These are phyloP conservation scores for Lasioglossum marginatum DNA, from an alignment of 2,888 invertebrate species.

Conservation along the genomic window DNA sequence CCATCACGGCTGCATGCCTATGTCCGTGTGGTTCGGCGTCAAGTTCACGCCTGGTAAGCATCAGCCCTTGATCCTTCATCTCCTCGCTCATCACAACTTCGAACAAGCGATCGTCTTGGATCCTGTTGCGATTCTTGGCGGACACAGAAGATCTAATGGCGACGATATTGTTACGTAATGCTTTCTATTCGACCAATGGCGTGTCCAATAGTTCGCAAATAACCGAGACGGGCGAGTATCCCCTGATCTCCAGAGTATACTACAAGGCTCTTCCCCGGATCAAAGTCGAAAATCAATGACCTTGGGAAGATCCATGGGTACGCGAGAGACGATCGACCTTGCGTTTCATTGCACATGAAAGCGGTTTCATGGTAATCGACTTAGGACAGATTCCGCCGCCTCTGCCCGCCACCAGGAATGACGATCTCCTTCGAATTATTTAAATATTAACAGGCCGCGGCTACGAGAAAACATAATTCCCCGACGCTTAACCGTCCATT, in stretches of 20 bases:
- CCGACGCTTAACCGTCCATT: neutral
- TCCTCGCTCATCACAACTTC: neutral
- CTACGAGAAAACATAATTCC: neutral
- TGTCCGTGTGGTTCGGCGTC: slow-evolving; percentile 96
- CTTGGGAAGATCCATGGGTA: neutral
- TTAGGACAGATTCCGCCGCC: neutral
- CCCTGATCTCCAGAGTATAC: neutral
- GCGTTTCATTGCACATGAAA: neutral
- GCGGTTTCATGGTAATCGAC: neutral
- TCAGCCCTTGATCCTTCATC: neutral
- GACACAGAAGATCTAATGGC: neutral
- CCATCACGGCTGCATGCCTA: slow-evolving; percentile 98
- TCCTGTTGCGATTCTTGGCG: too few species aligned
- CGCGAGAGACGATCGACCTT: neutral
- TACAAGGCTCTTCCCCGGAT: neutral
- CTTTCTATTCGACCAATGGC: neutral
- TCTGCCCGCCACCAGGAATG: neutral
- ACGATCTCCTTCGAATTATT: slow-evolving; percentile 1
- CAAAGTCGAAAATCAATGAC: neutral
- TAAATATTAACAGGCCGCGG: neutral
- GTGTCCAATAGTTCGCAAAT: neutral
- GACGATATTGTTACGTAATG: neutral
- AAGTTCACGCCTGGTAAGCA: slow-evolving; percentile 93
- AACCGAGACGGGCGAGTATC: neutral
- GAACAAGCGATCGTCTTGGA: too few species aligned